These are phyloP conservation scores for Drosophila dives DNA, from an alignment of 2,888 invertebrate species.

Conservation along the genomic window DNA sequence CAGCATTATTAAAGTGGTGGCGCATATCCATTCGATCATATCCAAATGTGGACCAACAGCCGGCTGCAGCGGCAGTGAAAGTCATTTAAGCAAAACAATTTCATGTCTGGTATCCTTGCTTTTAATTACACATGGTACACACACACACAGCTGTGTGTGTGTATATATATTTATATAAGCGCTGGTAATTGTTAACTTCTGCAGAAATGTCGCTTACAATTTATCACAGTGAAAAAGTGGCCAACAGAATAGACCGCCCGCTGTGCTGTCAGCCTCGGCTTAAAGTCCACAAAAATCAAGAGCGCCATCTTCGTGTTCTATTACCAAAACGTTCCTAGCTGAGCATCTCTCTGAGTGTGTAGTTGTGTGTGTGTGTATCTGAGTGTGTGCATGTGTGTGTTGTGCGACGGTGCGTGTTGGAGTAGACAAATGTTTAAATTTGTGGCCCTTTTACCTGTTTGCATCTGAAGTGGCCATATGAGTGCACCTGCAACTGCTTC, in stretches of 20 bases:
- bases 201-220: slow-evolving; percentile 79
- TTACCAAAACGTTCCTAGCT: slow-evolving; percentile 44
- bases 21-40: slow-evolving; percentile 75
- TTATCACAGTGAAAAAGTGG: slow-evolving; percentile 71
- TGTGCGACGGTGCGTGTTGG: slow-evolving; percentile 72
- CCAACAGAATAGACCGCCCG: slow-evolving; percentile 47
- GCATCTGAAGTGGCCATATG: slow-evolving; percentile 76
- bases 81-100: slow-evolving; percentile 74
- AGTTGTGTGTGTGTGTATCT: slow-evolving; percentile 12
- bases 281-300: slow-evolving; percentile 11
- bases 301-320: slow-evolving; percentile 47
- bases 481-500: slow-evolving; percentile 30
- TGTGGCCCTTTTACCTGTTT: slow-evolving; percentile 79
- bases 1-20: slow-evolving; percentile 71
- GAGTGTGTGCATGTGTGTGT: not conserved
- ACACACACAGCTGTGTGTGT: slow-evolving; percentile 7
- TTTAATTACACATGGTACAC: slow-evolving; percentile 64
- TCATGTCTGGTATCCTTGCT: slow-evolving; percentile 64
- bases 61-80: slow-evolving; percentile 36
- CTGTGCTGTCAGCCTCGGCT: slow-evolving; percentile 36
- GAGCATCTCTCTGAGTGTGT: slow-evolving; percentile 13
- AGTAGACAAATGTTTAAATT: slow-evolving; percentile 80
- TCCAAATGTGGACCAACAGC: slow-evolving; percentile 70
- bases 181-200: slow-evolving; percentile 75
- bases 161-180: slow-evolving; percentile 52